Evolutionary conservation across 37 sponge, comb jelly and placozoan genomes (phyloP), one percentile per base, ranked within the genome.

Genomic region (Beroe forskalii): DNA sequence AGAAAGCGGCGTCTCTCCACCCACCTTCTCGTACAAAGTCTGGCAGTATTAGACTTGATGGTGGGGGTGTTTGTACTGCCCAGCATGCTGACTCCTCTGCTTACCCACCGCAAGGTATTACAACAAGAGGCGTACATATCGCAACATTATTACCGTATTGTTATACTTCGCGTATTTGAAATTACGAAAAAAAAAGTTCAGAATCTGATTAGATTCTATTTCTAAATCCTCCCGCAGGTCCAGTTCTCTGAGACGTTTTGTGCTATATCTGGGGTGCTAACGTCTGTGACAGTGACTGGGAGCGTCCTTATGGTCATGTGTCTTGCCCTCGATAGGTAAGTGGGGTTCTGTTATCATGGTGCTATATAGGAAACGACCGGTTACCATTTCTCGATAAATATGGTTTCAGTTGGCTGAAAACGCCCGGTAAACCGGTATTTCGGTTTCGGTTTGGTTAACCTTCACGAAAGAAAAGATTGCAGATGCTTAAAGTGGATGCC

Each of bases 261-360:
- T 20, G 14, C 66, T n/a, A 30, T 63, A 8, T 63, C 66, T 3
- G 66, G 66, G 4, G 66, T 63, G 25, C 28, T 63, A 3, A 63
- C 66, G 24, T 63, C 66, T 28, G 66, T 63, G 2, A 63, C 66
- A n/a, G 66, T 63, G 9, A 63, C 66, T 20, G 25, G 20, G 66
- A 63, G 66, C 25, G 66, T 63, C n/a, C 66, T 63, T 63, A 63
- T 63, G 3, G 66, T 63, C 14, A 63, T 63, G 66, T 63, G 66
- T 63, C 66, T 63, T 20, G 25, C 66, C 25, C 28, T 63, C 25
- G 66, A 63, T 30, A 8, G 66, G 66, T 63, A 63, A 55, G 9
- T 55, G 17, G n/a, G n/a, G n/a, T n/a, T n/a, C n/a, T n/a, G n/a
- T n/a, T n/a, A n/a, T n/a, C n/a, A n/a, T n/a, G n/a, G n/a, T n/a